Evolutionary conservation across 2,113 vertebrate species (phyloP).

Genomic region (Lasiurus cinereus): DNA sequence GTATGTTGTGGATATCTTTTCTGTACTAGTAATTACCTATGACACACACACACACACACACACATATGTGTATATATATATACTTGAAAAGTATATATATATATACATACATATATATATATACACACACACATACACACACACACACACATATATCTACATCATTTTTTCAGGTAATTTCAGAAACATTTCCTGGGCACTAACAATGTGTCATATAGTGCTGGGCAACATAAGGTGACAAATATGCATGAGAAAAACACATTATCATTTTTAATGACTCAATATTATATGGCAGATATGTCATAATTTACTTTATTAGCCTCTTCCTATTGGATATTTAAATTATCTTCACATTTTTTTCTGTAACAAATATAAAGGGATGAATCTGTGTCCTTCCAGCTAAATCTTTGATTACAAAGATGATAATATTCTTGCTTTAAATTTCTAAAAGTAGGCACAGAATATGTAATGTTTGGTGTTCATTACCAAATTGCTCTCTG

Average conservation of each 20-base stretch:
- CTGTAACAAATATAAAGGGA: background rate
- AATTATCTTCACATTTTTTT: background rate
- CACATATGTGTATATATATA: no score
- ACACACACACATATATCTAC: background rate
- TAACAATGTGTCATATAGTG: background rate
- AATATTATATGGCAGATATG: background rate
- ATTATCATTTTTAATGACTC: background rate
- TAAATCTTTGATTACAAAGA: background rate
- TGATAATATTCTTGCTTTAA: slow-evolving; percentile 9
- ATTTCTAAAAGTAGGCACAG: background rate
- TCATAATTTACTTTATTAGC: slow-evolving; percentile 8
- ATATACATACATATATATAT: no score
- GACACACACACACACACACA: no score
- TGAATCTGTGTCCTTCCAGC: background rate
- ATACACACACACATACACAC: no score
- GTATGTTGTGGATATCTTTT: background rate
- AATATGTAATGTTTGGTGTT: background rate
- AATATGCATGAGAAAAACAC: background rate
- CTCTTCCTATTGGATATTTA: background rate
- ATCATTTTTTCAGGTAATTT: slow-evolving; percentile 12
- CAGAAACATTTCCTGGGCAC: background rate
- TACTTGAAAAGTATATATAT: background rate
- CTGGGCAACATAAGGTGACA: background rate
- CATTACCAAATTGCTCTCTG: slow-evolving; percentile 13
- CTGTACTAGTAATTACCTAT: no score